Conservation (phyloP, 2,888 invertebrate species). For the Pristionchus maxplancki region DNA sequence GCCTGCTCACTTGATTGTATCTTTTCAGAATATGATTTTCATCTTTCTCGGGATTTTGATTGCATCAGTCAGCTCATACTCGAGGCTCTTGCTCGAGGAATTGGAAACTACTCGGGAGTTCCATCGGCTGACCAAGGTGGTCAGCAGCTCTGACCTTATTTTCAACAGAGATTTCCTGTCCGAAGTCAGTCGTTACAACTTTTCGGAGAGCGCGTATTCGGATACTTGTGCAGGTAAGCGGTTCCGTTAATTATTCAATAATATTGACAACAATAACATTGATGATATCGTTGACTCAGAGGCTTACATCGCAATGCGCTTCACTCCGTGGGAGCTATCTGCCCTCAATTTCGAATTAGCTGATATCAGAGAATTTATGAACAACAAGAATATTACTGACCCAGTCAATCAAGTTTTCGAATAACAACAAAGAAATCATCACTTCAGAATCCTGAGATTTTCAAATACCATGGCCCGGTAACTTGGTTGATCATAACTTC, state of each 20-base stretch:
- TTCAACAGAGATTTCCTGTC: neutral
- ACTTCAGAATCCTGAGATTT: neutral
- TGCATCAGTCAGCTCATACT: too few relatives aligned
- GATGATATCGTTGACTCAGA: neutral
- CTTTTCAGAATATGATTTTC: neutral
- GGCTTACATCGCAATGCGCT: neutral
- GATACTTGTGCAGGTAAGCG: neutral
- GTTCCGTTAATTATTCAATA: too few relatives aligned
- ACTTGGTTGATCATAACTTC: neutral
- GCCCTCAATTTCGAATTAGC: neutral
- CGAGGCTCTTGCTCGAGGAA: too few relatives aligned
- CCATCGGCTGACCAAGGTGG: too few relatives aligned
- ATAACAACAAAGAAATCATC: too few relatives aligned
- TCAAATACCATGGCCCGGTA: neutral
- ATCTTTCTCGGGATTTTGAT: neutral
- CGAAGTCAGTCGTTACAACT: neutral
- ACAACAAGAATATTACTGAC: neutral
- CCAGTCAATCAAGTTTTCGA: neutral
- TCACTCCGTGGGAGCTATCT: neutral
- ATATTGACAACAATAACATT: neutral
- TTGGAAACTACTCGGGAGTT: too few relatives aligned
- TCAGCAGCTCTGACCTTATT: neutral
- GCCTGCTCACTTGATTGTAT: too few relatives aligned
- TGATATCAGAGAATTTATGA: neutral
- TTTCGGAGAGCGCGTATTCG: neutral